These are phyloP conservation scores for Selene dorsalis DNA, from an alignment of 2,797 vertebrate species.

Conservation along the genomic window DNA sequence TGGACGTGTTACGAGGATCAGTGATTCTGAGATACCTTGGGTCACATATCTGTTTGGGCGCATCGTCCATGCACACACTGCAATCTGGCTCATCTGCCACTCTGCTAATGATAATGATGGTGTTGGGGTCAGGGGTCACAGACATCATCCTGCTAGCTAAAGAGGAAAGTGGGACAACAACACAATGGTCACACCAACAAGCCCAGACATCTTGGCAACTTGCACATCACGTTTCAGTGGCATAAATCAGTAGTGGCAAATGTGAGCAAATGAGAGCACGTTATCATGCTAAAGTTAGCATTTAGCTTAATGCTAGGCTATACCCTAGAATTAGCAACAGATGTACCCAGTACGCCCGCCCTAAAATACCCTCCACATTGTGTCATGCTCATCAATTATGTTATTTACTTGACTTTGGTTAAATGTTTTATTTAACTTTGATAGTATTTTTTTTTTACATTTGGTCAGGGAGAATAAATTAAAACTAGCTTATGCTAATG, in stretches of 20 bases:
- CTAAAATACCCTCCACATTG: too few species aligned
- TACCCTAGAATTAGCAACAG: too few species aligned
- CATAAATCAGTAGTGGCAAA: too few species aligned
- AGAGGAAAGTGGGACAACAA: background rate
- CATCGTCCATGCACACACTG: constrained; percentile 65
- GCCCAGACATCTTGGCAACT: background rate
- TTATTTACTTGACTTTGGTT: too few species aligned
- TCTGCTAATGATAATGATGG: constrained; percentile 63
- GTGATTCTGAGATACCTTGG: fast-evolving
- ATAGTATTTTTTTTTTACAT: background rate
- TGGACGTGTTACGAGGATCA: constrained; percentile 30
- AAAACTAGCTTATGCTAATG: background rate
- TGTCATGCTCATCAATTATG: too few species aligned
- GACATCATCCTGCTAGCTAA: constrained; percentile 66
- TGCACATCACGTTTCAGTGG: background rate
- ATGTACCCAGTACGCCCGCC: too few species aligned
- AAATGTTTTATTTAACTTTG: too few species aligned
- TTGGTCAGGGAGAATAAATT: background rate
- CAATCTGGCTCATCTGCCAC: constrained; percentile 56
- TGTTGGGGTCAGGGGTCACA: constrained; percentile 68
- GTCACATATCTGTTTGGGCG: constrained; percentile 47
- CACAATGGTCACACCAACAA: background rate
- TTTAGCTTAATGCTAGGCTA: too few species aligned
- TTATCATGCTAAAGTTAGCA: too few species aligned
- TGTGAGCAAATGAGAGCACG: too few species aligned